Base-by-base conservation (phyloP, 2,113 vertebrate species). In the Salvator merianae region DNA sequence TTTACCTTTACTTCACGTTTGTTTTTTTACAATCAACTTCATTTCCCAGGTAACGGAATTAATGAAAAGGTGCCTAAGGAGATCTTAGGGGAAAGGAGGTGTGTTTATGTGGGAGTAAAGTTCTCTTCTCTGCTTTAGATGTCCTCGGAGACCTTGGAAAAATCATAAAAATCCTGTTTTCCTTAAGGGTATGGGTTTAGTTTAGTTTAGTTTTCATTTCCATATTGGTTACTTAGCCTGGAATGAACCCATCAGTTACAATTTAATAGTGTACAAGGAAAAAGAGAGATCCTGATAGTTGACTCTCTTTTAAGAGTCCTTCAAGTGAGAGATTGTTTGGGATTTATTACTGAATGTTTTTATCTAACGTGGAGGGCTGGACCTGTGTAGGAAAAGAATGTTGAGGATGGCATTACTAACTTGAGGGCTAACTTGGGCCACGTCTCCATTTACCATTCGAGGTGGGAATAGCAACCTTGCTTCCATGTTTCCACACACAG, bases 1-100 rank as follows among this genome's bases (percentile, higher is more conserved):
- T 69, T 0, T 70, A 84, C 85, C 88, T 86, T 90, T 53, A 26
- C 20, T 74, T 55, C 71, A 66, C 24, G 2, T 53, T 30, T 86
- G 83, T 32, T 28, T 34, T 69, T 79, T 90, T 83, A 68, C 3
- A 2, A 1, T 34, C 72, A 24, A 9, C 38, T 36, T 7, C 9
- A n/a, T 47, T 62, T 76, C 63, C 5, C 14, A 90, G 66, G 47
- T 73, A 0, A 5, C 0, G 1, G 26, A 8, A 65, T 4, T 30
- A 30, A 62, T 79, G n/a, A 38, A 66, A 26, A 40, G 59, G 34
- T 66, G 20, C 30, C 18, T 22, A 55, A 30, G 12, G n/a, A 38
- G 24, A 38, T 7, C 34, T 20, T 59, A 20, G 14, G 55, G 20
- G 55, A 59, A n/a, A 13, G 14, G 30, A 20, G 30, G 12, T 18